These are phyloP conservation scores for Grus americana DNA, from an alignment of 2,113 vertebrate species.

Conservation along the genomic window DNA sequence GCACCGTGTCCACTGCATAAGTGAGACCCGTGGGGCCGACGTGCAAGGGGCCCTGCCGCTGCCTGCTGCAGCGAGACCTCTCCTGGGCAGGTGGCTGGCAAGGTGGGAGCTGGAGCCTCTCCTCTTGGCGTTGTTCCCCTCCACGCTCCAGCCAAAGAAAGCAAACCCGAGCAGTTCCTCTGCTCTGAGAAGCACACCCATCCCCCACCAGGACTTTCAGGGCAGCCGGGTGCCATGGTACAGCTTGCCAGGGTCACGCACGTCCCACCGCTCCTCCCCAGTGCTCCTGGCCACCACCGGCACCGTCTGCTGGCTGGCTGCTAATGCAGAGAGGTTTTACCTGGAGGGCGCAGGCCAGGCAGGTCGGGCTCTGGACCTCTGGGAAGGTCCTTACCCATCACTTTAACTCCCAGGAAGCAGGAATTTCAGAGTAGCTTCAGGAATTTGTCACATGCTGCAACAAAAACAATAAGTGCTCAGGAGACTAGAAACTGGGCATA, in stretches of 20 bases:
- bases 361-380: background rate
- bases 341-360: background rate
- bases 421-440: background rate
- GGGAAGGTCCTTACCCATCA: background rate
- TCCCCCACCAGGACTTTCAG: background rate
- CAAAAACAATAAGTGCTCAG: background rate
- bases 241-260: background rate
- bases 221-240: too few species aligned
- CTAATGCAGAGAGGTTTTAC: background rate
- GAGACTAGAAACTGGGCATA: background rate
- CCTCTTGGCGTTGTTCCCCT: fast-evolving
- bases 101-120: background rate
- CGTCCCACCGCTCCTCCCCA: background rate
- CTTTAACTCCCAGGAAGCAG: background rate
- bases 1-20: too few species aligned
- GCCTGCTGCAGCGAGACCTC: background rate
- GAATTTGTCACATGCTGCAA: background rate
- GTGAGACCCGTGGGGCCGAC: fast-evolving
- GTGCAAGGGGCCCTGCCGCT: background rate
- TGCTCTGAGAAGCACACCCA: background rate
- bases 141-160: background rate
- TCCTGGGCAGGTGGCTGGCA: background rate
- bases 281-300: background rate
- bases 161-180: background rate
- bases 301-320: background rate